Evolutionary conservation across 1,140 invertebrate species (phyloP), one percentile per base, ranked within the genome.

Genomic region (Megathymus violae): DNA sequence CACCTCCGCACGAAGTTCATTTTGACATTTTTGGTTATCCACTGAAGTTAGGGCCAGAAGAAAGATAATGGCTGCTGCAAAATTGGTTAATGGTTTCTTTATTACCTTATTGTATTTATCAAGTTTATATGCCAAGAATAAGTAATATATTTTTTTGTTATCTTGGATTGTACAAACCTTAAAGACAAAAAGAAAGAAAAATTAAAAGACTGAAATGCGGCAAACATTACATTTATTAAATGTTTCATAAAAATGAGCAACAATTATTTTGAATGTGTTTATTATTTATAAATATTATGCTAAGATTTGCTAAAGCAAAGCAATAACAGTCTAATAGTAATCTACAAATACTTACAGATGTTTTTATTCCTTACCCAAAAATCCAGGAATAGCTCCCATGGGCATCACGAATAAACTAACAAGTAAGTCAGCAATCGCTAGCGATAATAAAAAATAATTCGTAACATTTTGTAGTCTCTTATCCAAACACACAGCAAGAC

Each of bases 341-440:
- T n/a, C n/a, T n/a, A n/a, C n/a, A n/a, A n/a, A n/a, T n/a, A n/a
- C n/a, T n/a, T n/a, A n/a, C n/a, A n/a, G n/a, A n/a, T n/a, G n/a
- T 64, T 62, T 25, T 47, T 56, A 34, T 36, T 59, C 92, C 95
- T 96, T 88, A 97, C 96, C 96, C 72, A 96, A 91, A 89, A 97
- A 96, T 76, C 96, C 96, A 5, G 95, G 95, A 67, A 97, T 95
- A 6, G 96, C 96, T 38, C 96, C 96, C 79, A 98, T 93, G 3
- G 97, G 97, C 97, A 98, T 98, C 4, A 98, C 97, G 80, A 97
- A 95, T 40, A 97, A 88, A 73, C 95, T 96, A 74, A 99, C 97
- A 38, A 99, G 92, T 13, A 99, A 92, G 92, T 99, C 98, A 22
- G 98, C 97, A 40, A 98, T 95, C 7, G 98, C 97, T 81, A 99